Conservation (phyloP, 2,888 invertebrate genomes). For the Diaphora mendica region DNA sequence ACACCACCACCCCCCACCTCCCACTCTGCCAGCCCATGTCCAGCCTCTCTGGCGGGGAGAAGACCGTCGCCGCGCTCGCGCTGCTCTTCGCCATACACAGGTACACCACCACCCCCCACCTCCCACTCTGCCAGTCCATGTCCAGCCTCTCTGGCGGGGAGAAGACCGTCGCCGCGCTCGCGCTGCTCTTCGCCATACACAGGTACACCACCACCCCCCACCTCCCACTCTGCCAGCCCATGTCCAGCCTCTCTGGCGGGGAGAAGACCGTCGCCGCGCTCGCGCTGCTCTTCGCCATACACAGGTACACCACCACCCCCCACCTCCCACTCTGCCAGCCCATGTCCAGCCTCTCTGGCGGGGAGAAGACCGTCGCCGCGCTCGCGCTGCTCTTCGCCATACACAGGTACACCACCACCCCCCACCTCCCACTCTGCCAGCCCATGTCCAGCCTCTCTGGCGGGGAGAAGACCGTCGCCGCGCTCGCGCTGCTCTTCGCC, state of each 20-base stretch:
- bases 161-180: conserved; percentile 99
- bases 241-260: conserved; percentile 99
- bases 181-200: conserved; percentile 98
- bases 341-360: conserved; percentile 99
- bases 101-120: no score
- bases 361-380: conserved; percentile 99
- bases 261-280: conserved; percentile 99
- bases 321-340: conserved; percentile 89
- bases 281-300: conserved; percentile 98
- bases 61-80: conserved; percentile 99
- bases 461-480: conserved; percentile 99
- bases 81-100: conserved; percentile 89
- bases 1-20: neutral
- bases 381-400: conserved; percentile 94
- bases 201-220: conserved; percentile 82
- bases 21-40: conserved; percentile 83
- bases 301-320: conserved; percentile 87
- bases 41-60: conserved; percentile 99
- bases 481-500: conserved; percentile 95
- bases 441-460: conserved; percentile 99
- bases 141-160: conserved; percentile 95
- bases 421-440: conserved; percentile 88
- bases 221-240: conserved; percentile 91
- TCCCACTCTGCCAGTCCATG: conserved; percentile 93
- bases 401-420: neutral